Evolutionary conservation across 2,888 invertebrate species (phyloP).

Genomic region (Dicyrtomina minuta): DNA sequence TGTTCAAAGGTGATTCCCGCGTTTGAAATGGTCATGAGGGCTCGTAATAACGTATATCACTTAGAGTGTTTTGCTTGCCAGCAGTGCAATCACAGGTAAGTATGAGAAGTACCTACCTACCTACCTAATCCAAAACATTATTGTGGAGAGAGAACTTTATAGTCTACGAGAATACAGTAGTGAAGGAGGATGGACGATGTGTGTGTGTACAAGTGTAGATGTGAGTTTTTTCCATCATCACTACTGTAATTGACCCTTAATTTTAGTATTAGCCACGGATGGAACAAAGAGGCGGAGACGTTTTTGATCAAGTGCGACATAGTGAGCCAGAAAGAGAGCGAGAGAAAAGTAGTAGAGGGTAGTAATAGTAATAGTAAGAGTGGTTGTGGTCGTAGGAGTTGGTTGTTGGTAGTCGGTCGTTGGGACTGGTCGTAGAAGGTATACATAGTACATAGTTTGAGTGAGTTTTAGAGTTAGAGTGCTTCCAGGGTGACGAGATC

Average conservation of each 20-base stretch:
- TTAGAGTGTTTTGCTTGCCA: slow-evolving; percentile 93
- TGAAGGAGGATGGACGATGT: no score
- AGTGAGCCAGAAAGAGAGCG: slow-evolving; percentile 25
- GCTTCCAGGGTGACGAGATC: slow-evolving; percentile 26
- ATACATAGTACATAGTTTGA: no score
- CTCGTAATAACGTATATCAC: slow-evolving; percentile 88
- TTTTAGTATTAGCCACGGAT: slow-evolving; percentile 17
- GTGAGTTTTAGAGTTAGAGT: not conserved
- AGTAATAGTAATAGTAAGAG: not conserved
- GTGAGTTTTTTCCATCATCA: not conserved
- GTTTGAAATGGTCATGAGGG: slow-evolving; percentile 94
- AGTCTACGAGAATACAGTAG: no score
- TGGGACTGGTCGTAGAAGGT: no score
- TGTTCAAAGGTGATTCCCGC: slow-evolving; percentile 91
- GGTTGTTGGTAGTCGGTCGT: no score
- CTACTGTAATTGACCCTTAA: slow-evolving; percentile 4
- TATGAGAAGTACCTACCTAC: no score
- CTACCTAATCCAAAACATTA: no score
- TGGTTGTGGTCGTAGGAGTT: no score
- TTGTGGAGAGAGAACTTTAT: no score
- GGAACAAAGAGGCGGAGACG: slow-evolving; percentile 24
- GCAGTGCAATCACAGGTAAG: slow-evolving; percentile 93
- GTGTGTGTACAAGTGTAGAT: no score
- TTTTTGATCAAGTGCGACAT: not conserved
- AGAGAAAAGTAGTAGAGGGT: slow-evolving; percentile 22